Evolutionary conservation across 2,113 vertebrate species (phyloP).

Genomic region (Equus przewalskii): DNA sequence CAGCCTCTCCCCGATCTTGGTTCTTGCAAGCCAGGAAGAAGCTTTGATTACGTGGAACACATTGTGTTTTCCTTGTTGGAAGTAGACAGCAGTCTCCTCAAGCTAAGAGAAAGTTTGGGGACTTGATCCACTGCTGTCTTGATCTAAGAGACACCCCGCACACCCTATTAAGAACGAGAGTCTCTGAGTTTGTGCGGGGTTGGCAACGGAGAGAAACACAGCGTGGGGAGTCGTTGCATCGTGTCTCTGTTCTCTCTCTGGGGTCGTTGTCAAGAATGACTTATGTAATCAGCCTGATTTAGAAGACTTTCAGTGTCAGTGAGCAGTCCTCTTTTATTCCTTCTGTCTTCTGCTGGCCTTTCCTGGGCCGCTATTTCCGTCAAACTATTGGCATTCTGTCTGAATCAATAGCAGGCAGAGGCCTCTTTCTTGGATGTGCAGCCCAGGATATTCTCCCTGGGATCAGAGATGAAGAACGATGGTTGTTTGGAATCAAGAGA

Average conservation of each 20-base stretch:
- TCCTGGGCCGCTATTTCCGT: conserved; percentile 43
- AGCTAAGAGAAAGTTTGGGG: not conserved
- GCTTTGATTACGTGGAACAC: not conserved
- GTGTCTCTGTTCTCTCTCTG: not conserved
- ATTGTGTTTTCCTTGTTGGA: not conserved
- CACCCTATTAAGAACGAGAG: not conserved
- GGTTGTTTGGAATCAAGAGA: not conserved
- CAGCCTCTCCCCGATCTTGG: not conserved
- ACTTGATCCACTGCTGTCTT: not conserved
- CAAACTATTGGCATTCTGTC: conserved; percentile 63
- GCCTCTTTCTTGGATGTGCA: not conserved
- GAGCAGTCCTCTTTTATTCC: conserved; percentile 31
- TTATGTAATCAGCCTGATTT: conserved; percentile 54
- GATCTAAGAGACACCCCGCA: not conserved
- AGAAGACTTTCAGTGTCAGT: conserved; percentile 39
- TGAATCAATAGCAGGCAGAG: conserved; percentile 22
- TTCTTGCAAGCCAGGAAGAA: not conserved
- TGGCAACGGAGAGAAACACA: not conserved
- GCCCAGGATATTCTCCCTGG: not conserved
- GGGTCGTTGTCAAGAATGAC: conserved; percentile 10
- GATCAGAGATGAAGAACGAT: conserved; percentile 11
- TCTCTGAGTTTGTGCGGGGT: not conserved
- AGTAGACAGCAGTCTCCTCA: not conserved
- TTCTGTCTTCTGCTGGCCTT: conserved; percentile 49
- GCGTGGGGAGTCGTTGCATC: not conserved